Conservation (phyloP, 2,888 invertebrate species). For the Ditula angustiorana region DNA sequence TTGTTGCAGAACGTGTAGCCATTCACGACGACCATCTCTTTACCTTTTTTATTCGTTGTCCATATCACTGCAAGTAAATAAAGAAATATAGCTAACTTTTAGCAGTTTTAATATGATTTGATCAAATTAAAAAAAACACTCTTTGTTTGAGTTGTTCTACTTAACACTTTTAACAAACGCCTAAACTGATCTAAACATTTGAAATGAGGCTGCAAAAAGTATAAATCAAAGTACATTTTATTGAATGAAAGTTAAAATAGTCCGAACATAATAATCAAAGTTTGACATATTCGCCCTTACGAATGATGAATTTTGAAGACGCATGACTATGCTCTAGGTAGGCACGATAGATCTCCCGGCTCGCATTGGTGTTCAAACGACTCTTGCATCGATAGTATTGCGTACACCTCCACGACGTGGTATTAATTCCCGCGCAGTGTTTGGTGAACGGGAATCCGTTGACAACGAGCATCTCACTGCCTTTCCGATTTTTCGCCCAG, state of each 20-base stretch:
- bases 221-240: too few relatives aligned
- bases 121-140: too few relatives aligned
- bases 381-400: neutral
- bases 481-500: conserved; percentile 11
- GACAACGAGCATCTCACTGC: neutral
- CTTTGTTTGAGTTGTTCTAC: too few relatives aligned
- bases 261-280: too few relatives aligned
- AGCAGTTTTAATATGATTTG: too few relatives aligned
- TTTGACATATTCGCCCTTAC: conserved; percentile 30
- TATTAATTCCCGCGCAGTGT: neutral
- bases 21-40: conserved; percentile 7
- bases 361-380: conserved; percentile 56
- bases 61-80: conserved; percentile 4
- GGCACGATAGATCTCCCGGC: conserved; percentile 34
- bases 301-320: conserved; percentile 42
- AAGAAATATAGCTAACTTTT: too few relatives aligned
- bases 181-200: too few relatives aligned
- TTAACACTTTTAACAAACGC: too few relatives aligned
- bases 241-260: too few relatives aligned
- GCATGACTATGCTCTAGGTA: conserved; percentile 43
- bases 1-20: conserved; percentile 6
- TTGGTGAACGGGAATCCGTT: neutral
- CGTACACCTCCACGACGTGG: neutral
- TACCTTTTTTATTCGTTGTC: neutral
- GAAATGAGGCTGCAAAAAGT: too few relatives aligned